Percentiles rank a stretch among this genome's conserved stretches.
Evolutionary conservation across 2,797 vertebrate genomes (phyloP).

Genomic region (Hybognathus amarus): DNA sequence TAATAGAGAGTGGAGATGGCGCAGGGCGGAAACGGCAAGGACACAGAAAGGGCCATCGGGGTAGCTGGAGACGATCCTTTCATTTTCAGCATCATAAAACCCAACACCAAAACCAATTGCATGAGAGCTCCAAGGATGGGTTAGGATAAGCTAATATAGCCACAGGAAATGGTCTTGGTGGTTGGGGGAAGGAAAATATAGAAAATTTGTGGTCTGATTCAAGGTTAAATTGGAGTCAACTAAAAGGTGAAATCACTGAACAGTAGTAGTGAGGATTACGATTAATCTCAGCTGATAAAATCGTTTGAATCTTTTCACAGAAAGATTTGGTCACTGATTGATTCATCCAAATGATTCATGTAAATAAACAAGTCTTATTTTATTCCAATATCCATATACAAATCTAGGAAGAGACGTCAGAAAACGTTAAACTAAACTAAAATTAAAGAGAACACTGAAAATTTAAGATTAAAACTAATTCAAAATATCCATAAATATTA

Average conservation of each 20-base stretch:
- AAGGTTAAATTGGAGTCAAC: not conserved
- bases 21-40: slow-evolving; percentile 45
- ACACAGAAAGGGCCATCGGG: slow-evolving; percentile 51
- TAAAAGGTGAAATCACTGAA: not conserved
- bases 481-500: not conserved
- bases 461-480: not conserved
- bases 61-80: slow-evolving; percentile 58
- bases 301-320: not conserved
- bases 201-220: not conserved
- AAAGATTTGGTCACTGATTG: not conserved
- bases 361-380: not conserved
- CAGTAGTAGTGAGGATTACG: too few species aligned
- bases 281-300: not conserved
- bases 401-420: not conserved
- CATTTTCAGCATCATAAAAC: slow-evolving; percentile 74
- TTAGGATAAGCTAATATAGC: slow-evolving; percentile 26
- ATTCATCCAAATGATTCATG: not conserved
- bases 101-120: slow-evolving; percentile 71
- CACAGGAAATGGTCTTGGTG: slow-evolving; percentile 23
- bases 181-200: not conserved
- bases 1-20: slow-evolving; percentile 53
- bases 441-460: not conserved
- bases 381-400: not conserved
- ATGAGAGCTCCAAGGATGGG: slow-evolving; percentile 19
- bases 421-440: not conserved